Conservation (phyloP, 1,140 invertebrate genomes). For the Centruroides sculpturatus region DNA sequence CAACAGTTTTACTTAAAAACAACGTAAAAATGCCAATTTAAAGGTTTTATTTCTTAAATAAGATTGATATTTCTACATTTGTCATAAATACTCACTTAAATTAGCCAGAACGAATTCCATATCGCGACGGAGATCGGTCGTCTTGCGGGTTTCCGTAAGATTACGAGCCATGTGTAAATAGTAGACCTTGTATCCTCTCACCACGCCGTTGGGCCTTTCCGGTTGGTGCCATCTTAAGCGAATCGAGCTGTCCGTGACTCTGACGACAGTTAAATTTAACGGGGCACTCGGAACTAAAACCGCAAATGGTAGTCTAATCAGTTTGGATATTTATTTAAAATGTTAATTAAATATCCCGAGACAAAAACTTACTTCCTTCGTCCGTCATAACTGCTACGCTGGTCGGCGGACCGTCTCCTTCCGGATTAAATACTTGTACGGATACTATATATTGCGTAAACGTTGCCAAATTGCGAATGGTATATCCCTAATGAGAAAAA, state of each 20-base stretch:
- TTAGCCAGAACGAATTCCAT: conserved; percentile 18
- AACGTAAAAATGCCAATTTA: no score
- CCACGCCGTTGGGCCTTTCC: conserved; percentile 44
- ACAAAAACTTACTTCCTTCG: conserved; percentile 51
- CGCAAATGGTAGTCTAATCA: conserved; percentile 4
- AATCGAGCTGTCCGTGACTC: conserved; percentile 57
- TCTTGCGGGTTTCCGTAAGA: conserved; percentile 16
- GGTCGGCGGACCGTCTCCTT: conserved; percentile 50
- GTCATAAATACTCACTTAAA: conserved; percentile 13
- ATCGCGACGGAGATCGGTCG: conserved; percentile 8
- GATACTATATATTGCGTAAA: conserved; percentile 61
- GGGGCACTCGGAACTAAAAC: conserved; percentile 64
- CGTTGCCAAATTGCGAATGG: conserved; percentile 49
- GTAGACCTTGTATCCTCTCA: conserved; percentile 19
- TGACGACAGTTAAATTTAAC: conserved; percentile 55
- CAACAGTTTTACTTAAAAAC: no score
- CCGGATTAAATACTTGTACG: conserved; percentile 59
- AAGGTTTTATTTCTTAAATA: no score
- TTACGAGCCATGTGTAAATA: conserved; percentile 17
- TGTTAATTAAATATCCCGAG: background rate
- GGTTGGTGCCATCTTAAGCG: conserved; percentile 64
- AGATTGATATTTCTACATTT: no score
- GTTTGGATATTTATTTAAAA: background rate
- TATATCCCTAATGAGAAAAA: conserved; percentile 44
- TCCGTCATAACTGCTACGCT: conserved; percentile 60